Conservation (phyloP, 1,140 invertebrate genomes). For the Phenacoccus solenopsis region DNA sequence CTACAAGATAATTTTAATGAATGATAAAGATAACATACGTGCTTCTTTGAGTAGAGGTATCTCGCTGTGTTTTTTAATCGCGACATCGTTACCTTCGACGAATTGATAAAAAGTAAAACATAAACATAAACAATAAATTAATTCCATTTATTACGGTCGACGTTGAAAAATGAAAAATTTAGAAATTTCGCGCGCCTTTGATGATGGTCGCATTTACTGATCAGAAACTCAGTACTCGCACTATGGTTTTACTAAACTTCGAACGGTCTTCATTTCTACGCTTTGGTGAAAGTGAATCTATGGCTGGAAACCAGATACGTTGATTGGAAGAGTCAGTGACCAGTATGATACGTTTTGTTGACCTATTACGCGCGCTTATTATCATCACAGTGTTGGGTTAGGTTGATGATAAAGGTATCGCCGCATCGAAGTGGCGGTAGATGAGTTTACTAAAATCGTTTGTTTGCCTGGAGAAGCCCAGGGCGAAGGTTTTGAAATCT, state of each 20-base stretch:
- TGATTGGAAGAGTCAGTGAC: conserved; percentile 13
- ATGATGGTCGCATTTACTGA: conserved; percentile 7
- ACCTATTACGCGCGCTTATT: conserved; percentile 8
- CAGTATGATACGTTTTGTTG: background rate
- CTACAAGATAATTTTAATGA: background rate
- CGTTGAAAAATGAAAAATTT: background rate
- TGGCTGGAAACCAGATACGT: conserved; percentile 12
- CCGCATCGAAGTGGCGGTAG: too few relatives aligned
- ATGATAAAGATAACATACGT: background rate
- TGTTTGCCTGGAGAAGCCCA: too few relatives aligned
- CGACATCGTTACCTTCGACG: background rate
- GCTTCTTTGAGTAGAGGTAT: conserved; percentile 7
- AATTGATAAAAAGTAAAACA: background rate
- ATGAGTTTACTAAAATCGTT: too few relatives aligned
- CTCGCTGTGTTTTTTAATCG: conserved; percentile 13
- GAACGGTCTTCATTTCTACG: background rate
- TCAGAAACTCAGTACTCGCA: conserved; percentile 3
- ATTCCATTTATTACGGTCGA: background rate
- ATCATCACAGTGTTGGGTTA: too few relatives aligned
- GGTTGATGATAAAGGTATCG: too few relatives aligned
- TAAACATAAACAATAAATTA: background rate
- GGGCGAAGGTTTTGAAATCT: too few relatives aligned
- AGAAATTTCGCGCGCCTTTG: background rate
- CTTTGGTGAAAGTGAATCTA: background rate
- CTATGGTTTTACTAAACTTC: background rate